phyloP scores from a whole-genome alignment of 2,888 invertebrate species.

The Lithophane semibrunnea region DNA sequence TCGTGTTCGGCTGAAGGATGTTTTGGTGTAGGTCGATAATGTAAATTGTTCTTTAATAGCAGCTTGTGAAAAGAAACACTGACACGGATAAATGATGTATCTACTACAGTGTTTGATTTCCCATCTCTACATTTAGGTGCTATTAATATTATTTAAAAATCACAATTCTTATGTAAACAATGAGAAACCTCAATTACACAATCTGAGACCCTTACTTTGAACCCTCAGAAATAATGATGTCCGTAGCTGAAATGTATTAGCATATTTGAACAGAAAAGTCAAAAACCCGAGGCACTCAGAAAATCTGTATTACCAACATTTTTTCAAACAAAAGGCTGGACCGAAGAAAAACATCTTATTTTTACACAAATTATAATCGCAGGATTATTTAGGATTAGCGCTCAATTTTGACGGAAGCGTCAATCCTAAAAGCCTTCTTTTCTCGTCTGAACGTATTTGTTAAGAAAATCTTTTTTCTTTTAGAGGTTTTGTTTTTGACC shows the following conservation, averaged over 20 bases:
- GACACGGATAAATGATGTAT: neutral
- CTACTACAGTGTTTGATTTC: neutral
- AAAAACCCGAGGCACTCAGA: constrained; percentile 30
- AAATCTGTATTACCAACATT: constrained; percentile 41
- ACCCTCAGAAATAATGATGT: constrained; percentile 35
- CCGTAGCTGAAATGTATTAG: constrained; percentile 38
- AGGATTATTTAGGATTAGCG: constrained; percentile 64
- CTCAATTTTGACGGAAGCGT: constrained; percentile 65
- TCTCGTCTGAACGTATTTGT: constrained; percentile 47
- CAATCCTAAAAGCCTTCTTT: constrained; percentile 57
- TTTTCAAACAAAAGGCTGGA: constrained; percentile 41
- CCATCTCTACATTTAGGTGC: no score
- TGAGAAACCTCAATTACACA: constrained; percentile 21
- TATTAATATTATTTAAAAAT: neutral
- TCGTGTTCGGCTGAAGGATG: constrained; percentile 6
- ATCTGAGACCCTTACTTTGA: constrained; percentile 21
- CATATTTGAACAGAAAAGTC: constrained; percentile 46
- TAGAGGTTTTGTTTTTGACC: constrained; percentile 33
- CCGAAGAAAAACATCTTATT: constrained; percentile 53
- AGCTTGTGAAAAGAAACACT: neutral
- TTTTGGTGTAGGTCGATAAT: neutral
- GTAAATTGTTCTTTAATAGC: neutral
- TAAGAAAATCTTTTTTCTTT: constrained; percentile 49
- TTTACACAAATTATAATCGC: constrained; percentile 64
- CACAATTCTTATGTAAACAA: constrained; percentile 11